phyloP scores from a whole-genome alignment of 2,113 vertebrate genomes.

The Gnathonemus echidnorhynchus region DNA sequence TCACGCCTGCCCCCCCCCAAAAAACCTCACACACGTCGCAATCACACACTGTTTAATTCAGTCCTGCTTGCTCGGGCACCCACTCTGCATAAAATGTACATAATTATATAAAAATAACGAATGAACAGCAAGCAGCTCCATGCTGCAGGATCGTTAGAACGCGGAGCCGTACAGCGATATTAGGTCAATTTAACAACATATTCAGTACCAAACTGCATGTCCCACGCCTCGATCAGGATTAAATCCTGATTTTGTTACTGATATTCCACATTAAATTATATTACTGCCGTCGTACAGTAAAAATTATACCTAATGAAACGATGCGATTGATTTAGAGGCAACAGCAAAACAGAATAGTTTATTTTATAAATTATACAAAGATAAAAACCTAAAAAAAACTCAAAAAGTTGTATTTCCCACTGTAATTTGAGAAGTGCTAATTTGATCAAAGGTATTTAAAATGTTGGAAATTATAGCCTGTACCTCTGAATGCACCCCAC shows the following conservation, averaged over 20 bases:
- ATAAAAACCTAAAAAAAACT: not conserved
- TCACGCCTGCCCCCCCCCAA: not conserved
- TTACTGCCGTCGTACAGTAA: not conserved
- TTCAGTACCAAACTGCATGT: not conserved
- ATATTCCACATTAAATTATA: not conserved
- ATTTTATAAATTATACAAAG: not conserved
- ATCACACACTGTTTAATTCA: not conserved
- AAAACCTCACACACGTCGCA: not conserved
- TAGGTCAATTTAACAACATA: not conserved
- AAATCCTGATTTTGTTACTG: not conserved
- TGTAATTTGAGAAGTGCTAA: not conserved
- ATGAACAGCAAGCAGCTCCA: too few species aligned
- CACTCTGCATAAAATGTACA: not conserved
- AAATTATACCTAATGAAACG: not conserved
- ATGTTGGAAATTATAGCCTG: not conserved
- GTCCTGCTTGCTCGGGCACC: not conserved
- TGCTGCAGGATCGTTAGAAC: not conserved
- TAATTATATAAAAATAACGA: not conserved
- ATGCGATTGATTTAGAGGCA: not conserved
- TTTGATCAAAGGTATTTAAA: not conserved
- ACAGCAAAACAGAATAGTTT: not conserved
- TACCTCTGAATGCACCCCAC: not conserved
- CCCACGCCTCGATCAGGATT: not conserved
- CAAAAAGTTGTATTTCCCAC: not conserved
- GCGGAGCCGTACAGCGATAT: not conserved